Evolutionary conservation across 53 echinoderm and acorn worm species (phyloP), one percentile per base, ranked within the genome.

Genomic region (Temnopleurus reevesii): DNA sequence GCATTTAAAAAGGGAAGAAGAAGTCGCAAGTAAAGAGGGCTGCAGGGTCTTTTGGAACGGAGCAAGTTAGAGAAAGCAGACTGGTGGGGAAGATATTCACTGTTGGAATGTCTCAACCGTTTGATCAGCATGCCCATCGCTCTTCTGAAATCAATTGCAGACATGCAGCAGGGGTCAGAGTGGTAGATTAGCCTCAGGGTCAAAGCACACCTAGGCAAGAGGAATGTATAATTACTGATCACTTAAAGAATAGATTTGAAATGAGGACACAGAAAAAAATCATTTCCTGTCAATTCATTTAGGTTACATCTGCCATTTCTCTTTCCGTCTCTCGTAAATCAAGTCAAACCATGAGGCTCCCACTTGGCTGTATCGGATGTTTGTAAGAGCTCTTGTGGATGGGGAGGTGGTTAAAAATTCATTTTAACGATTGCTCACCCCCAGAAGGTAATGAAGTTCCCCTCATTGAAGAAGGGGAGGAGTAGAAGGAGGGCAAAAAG

Each of bases 351-450:
- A 61, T 19, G 9, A 4, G 86, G 86, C 86, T 28, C 86, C 86
- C 33, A 44, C 59, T 59, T 60, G 86, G 61, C 63, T 86, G 86
- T 59, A 60, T 49, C 86, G 86, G 86, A 86, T 86, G 86, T 86
- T 83, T 55, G 23, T 83, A 31, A 83, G 83, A 55, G 83, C 56
- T 83, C 83, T 83, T 27, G 28, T 34, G 25, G 56, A 36, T 56
- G 56, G 38, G n/a, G 31, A 51, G 53, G 8, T 56, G 56, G 83
- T 83, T 54, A 56, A 56, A 83, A 83, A 83, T 83, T 83, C 83
- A 56, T 83, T 83, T 83, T 56, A 54, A 56, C 51, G 79, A 79
- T 79, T 79, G 79, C 79, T 46, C 45, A 47, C 79, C 79, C 49
- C 46, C 79, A 51, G 79, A 79, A 79, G 79, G 47, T 46, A 79